Percentiles rank a stretch among this genome's conserved stretches.
Evolutionary conservation across 2,113 vertebrate genomes (phyloP).

Genomic region (Pteruthius melanotis): DNA sequence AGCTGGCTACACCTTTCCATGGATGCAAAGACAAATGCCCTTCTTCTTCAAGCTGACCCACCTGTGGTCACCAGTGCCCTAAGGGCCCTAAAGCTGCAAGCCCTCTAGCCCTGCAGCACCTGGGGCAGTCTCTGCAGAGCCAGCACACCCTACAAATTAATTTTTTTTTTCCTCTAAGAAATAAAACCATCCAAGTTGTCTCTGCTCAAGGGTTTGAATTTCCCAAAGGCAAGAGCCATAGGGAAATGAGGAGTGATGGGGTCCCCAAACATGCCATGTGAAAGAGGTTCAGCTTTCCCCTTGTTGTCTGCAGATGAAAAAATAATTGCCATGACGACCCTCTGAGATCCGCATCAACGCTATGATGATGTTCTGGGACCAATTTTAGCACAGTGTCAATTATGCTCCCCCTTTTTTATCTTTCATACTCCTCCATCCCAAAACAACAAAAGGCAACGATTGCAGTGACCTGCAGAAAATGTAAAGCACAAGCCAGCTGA

Average conservation of each 20-base stretch:
- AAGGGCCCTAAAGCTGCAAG: neutral
- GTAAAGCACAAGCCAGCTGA: conserved; percentile 51
- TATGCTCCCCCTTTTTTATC: neutral
- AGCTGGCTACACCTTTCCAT: neutral
- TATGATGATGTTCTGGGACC: neutral
- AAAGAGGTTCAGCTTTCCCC: neutral
- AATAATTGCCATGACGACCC: neutral
- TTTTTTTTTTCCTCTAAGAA: neutral
- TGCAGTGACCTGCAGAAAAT: conserved; percentile 60
- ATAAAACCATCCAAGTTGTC: neutral
- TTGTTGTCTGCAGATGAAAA: neutral
- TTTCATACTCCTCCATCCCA: neutral
- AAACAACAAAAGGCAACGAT: conserved; percentile 26
- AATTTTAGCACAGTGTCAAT: neutral
- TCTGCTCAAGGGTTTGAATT: neutral
- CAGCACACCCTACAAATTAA: neutral
- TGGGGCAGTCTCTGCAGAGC: neutral
- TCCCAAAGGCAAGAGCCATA: neutral
- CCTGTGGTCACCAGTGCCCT: neutral
- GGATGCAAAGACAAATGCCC: neutral
- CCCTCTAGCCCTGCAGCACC: neutral
- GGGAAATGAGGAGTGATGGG: neutral
- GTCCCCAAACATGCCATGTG: fast-evolving
- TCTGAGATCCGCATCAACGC: fast-evolving
- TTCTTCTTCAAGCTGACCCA: neutral